Evolutionary conservation across 2,113 vertebrate genomes (phyloP), one percentile per base, ranked within the genome.

Genomic region (Xenopus laevis): DNA sequence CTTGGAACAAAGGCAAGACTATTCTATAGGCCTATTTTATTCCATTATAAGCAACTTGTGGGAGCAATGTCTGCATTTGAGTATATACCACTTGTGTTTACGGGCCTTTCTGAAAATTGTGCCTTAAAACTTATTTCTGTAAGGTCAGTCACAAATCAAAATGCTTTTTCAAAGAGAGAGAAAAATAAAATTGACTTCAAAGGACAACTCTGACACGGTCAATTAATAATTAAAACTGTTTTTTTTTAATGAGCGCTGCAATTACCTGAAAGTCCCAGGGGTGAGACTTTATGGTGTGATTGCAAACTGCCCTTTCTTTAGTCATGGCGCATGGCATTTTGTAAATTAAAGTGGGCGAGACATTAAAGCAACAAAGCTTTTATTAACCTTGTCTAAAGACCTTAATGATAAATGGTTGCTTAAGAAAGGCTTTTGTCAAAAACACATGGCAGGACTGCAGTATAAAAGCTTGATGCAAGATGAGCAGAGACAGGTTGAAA

Each of bases 151-250:
- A 78, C 85, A 84, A 88, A 89, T 79, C 87, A 77, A 81, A 81
- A 47, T 69, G 84, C 89, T 86, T 75, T 62, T 61, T 58, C 60
- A 75, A 75, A 72, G 79, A 81, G 70, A 89, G 83, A 90, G 93
- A 94, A 90, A 93, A 94, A 90, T 86, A 83, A 90, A 92, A 89
- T 89, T 89, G 91, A 94, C 93, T 95, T 91, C 83, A 92, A 93
- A 95, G 93, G 94, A 95, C 91, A 91, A 94, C 94, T 93, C 88
- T 95, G 94, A 93, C 93, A 93, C 82, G 88, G 90, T 90, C 87
- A 94, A 95, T 94, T 94, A 95, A 94, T 92, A 91, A 96, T 95
- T 94, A 91, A 94, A 94, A 90, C 91, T 85, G 87, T 85, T 87
- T 90, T 27, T 27, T 27, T 96, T 94, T 95, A 96, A 95, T 94